Conservation (phyloP, 2,113 vertebrate species). For the Centropus bengalensis region DNA sequence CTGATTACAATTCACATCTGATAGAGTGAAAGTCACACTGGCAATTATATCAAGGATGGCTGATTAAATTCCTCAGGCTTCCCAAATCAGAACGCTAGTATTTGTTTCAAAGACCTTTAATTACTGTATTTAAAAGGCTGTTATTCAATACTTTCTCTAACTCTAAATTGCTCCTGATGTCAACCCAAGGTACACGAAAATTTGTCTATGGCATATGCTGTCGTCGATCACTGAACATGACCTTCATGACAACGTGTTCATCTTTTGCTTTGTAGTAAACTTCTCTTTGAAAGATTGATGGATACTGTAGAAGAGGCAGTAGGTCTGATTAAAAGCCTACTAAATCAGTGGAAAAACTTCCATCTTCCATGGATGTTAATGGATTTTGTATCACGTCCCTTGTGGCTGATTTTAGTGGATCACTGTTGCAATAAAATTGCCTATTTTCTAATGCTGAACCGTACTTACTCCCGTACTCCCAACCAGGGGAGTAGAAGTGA, state of each 20-base stretch:
- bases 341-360: conserved; percentile 4
- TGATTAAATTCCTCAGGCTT: conserved; percentile 66
- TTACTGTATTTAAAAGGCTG: conserved; percentile 38
- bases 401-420: conserved; percentile 6
- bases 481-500: neutral
- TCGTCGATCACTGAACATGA: neutral
- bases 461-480: neutral
- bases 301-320: neutral
- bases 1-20: conserved; percentile 28
- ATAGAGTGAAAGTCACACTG: conserved; percentile 56
- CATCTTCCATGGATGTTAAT: neutral
- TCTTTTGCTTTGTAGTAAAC: neutral
- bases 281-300: neutral
- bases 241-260: neutral
- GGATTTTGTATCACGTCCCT: neutral
- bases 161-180: conserved; percentile 27
- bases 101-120: conserved; percentile 62
- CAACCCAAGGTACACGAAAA: neutral
- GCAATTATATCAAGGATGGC: conserved; percentile 56
- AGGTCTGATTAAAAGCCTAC: neutral
- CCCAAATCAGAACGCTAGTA: conserved; percentile 22
- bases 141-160: conserved; percentile 45
- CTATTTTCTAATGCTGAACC: neutral
- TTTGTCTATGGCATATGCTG: neutral
- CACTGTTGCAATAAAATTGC: neutral